Conservation (phyloP, 2,888 invertebrate species). For the Flexamia atlantica region DNA sequence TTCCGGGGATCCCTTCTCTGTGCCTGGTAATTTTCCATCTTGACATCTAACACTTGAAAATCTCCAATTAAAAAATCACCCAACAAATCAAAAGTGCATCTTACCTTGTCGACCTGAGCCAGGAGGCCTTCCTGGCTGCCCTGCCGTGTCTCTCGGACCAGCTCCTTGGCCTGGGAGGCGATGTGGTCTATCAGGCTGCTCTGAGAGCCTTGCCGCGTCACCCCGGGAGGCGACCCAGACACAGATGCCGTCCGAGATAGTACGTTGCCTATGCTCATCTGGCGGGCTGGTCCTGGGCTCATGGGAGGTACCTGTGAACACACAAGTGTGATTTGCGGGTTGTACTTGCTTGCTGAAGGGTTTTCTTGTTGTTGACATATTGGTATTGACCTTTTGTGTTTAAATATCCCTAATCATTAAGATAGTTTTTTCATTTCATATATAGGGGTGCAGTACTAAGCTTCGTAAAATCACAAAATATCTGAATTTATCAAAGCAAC, state of each 20-base stretch:
- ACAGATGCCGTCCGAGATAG: conserved; percentile 67
- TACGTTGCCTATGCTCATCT: conserved; percentile 79
- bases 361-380: too few relatives aligned
- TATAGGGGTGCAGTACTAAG: too few relatives aligned
- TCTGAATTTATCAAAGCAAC: too few relatives aligned
- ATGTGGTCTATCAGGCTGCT: conserved; percentile 92
- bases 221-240: conserved; percentile 70
- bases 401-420: too few relatives aligned
- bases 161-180: conserved; percentile 91
- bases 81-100: conserved; percentile 38
- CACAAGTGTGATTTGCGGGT: not conserved
- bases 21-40: not conserved
- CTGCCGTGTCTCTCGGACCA: conserved; percentile 92
- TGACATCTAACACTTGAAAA: not conserved
- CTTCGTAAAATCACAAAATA: too few relatives aligned
- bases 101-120: conserved; percentile 94
- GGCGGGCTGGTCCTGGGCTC: conserved; percentile 76
- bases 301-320: conserved; percentile 36
- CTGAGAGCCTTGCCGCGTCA: conserved; percentile 88
- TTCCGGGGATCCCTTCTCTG: not conserved
- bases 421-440: too few relatives aligned
- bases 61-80: conserved; percentile 61
- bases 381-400: too few relatives aligned
- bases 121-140: conserved; percentile 93
- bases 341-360: too few relatives aligned